Percentiles rank a stretch among this genome's conserved stretches.
Evolutionary conservation across 2,113 vertebrate species (phyloP).

Genomic region (Laticauda laticaudata): DNA sequence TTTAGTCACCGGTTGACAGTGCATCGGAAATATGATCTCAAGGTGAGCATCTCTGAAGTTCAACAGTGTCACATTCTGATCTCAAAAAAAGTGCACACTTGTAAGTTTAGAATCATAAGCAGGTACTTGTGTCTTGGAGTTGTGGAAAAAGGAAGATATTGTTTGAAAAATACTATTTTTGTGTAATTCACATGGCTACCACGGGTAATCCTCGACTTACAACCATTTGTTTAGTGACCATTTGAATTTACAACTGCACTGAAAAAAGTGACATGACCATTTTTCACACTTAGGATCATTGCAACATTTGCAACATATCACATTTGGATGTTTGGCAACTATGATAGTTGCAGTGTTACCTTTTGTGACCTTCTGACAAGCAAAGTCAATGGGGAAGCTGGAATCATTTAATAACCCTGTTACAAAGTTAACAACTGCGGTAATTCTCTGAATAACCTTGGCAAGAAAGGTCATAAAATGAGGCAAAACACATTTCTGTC

Average conservation of each 20-base stretch:
- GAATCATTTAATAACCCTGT: background rate
- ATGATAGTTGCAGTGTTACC: background rate
- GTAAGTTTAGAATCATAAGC: background rate
- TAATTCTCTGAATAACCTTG: background rate
- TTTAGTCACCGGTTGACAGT: slow-evolving; percentile 93
- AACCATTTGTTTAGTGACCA: background rate
- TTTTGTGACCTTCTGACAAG: background rate
- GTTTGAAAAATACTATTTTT: background rate
- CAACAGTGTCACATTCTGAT: background rate
- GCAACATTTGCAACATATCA: background rate
- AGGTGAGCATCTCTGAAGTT: slow-evolving; percentile 70
- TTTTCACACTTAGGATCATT: background rate
- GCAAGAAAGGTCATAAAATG: background rate
- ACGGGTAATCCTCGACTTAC: background rate
- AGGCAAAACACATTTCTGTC: background rate
- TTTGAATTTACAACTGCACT: background rate
- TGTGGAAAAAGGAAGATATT: background rate
- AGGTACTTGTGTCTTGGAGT: background rate
- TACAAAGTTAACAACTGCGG: background rate
- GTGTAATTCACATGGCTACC: background rate
- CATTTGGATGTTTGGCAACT: background rate
- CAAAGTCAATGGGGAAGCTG: background rate
- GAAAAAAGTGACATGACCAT: background rate
- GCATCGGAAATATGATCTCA: slow-evolving; percentile 95
- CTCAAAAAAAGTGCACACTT: background rate